Evolutionary conservation across 2,797 vertebrate species (phyloP).

Genomic region (Pachyuromys duprasi): DNA sequence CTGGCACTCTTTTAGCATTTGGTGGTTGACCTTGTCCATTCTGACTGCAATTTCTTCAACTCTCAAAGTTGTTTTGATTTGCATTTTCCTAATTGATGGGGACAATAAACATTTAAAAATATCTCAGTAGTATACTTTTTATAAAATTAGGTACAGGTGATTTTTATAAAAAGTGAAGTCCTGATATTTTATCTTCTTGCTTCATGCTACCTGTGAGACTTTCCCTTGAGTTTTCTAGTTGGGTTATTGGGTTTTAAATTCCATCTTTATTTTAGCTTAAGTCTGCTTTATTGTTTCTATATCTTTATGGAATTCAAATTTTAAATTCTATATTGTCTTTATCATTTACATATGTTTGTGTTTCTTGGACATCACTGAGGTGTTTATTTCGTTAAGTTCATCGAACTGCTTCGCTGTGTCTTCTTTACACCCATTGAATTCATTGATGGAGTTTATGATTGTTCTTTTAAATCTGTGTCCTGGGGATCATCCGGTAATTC

Average conservation of each 20-base stretch:
- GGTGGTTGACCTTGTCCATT: neutral
- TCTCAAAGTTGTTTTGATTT: neutral
- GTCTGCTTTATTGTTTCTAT: neutral
- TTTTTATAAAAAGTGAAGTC: neutral
- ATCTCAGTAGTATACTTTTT: neutral
- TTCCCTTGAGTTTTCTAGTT: neutral
- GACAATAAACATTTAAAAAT: neutral
- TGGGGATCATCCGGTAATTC: neutral
- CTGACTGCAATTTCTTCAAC: neutral
- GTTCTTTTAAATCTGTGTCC: neutral
- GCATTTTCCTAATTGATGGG: neutral
- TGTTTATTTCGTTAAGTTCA: neutral
- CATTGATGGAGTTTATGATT: neutral
- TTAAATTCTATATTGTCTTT: neutral
- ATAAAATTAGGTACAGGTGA: neutral
- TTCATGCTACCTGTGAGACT: neutral
- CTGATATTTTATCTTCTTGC: neutral
- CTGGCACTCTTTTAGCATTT: neutral
- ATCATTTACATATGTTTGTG: neutral
- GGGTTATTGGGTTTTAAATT: neutral
- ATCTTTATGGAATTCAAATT: neutral
- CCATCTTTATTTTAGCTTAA: neutral
- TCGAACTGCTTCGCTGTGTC: neutral
- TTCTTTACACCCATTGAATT: neutral
- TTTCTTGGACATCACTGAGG: neutral